Evolutionary conservation across 1,140 invertebrate species (phyloP).

Genomic region (Yoshiicerus persimilis): DNA sequence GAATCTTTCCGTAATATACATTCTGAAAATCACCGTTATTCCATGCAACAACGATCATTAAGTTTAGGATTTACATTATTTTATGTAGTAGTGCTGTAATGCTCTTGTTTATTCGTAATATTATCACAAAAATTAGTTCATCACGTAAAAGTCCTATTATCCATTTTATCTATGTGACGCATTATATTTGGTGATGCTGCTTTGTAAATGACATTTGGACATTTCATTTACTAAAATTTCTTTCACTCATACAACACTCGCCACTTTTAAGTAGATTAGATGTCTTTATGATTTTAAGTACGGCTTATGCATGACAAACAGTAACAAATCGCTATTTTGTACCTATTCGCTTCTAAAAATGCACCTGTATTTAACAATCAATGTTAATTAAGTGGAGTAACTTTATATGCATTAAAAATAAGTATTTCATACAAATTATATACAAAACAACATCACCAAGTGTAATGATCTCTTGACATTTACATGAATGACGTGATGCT

Average conservation of each 20-base stretch:
- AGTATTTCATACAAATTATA: neutral
- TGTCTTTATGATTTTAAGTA: neutral
- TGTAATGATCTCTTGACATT: neutral
- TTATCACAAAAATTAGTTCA: conserved; percentile 4
- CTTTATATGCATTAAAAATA: too few relatives aligned
- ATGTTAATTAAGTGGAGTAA: too few relatives aligned
- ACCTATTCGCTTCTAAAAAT: neutral
- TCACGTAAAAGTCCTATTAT: neutral
- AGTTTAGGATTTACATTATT: neutral
- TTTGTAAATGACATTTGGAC: neutral
- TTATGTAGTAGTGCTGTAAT: neutral
- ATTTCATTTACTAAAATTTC: neutral
- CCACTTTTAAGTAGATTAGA: neutral
- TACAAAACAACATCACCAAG: neutral
- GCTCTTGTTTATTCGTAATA: neutral
- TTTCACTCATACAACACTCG: too few relatives aligned
- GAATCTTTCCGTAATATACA: neutral
- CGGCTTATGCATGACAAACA: neutral
- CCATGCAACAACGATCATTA: neutral
- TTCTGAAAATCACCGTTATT: neutral
- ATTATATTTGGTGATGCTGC: neutral
- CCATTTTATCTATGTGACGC: neutral
- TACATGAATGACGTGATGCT: neutral
- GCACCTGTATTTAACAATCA: too few relatives aligned
- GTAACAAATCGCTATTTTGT: neutral